Evolutionary conservation across 2,797 vertebrate genomes (phyloP).

Genomic region (Megalops cyprinoides): DNA sequence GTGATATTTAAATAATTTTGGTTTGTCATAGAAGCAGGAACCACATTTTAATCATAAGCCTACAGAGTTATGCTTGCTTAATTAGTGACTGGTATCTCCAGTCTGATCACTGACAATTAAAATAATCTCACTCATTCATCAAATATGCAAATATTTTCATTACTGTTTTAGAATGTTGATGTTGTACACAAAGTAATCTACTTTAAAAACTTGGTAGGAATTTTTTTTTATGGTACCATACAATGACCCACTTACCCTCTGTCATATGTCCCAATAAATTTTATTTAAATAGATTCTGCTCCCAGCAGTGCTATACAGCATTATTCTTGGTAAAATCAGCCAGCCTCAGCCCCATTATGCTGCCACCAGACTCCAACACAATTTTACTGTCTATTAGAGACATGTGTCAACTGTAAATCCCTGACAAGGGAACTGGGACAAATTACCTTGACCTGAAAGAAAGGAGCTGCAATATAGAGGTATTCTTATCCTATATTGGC

Average conservation of each 20-base stretch:
- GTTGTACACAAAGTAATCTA: neutral
- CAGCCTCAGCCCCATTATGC: constrained; percentile 25
- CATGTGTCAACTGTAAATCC: constrained; percentile 17
- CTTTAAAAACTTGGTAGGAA: neutral
- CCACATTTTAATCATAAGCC: too few relatives aligned
- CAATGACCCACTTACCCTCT: constrained; percentile 16
- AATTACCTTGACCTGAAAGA: constrained; percentile 21
- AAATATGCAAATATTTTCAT: neutral
- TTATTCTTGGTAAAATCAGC: constrained; percentile 24
- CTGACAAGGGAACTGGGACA: constrained; percentile 15
- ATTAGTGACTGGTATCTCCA: too few relatives aligned
- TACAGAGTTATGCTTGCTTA: too few relatives aligned
- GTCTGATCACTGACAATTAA: too few relatives aligned
- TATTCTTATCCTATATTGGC: neutral
- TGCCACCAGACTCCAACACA: constrained; percentile 5
- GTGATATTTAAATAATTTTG: too few relatives aligned
- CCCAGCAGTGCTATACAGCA: neutral
- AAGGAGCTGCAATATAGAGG: neutral
- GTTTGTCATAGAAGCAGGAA: too few relatives aligned
- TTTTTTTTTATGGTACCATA: neutral
- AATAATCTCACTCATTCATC: too few relatives aligned
- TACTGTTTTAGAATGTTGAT: neutral
- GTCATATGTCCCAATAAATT: constrained; percentile 27
- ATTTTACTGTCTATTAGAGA: constrained; percentile 32
- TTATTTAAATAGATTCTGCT: constrained; percentile 23